These are phyloP conservation scores for Eilema caniola DNA, from an alignment of 2,888 invertebrate species.

Conservation along the genomic window DNA sequence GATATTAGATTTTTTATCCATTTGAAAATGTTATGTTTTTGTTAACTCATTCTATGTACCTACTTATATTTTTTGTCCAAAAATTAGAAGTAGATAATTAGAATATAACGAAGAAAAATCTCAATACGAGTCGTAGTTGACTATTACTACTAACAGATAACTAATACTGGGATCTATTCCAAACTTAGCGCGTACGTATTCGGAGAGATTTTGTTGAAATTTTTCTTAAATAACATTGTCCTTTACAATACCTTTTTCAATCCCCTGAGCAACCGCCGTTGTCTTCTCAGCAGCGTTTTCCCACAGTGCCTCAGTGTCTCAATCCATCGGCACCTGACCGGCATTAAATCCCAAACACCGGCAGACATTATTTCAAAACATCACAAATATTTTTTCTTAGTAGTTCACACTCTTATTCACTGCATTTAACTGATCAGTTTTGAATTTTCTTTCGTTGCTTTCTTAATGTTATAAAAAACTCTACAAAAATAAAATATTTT, in stretches of 20 bases:
- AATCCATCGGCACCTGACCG: slow-evolving; percentile 78
- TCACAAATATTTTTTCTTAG: slow-evolving; percentile 46
- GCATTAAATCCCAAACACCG: slow-evolving; percentile 80
- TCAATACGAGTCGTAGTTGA: background rate
- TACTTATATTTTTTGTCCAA: background rate
- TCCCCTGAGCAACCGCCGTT: slow-evolving; percentile 77
- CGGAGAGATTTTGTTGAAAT: background rate
- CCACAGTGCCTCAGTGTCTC: slow-evolving; percentile 82
- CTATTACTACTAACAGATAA: no score
- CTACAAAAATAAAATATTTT: background rate
- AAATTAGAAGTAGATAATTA: background rate
- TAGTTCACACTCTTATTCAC: slow-evolving; percentile 31
- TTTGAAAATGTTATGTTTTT: background rate
- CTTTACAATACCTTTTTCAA: slow-evolving; percentile 77
- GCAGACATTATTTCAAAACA: slow-evolving; percentile 69
- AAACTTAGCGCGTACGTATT: background rate
- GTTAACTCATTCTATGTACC: background rate
- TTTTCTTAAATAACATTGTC: background rate
- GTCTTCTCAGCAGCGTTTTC: slow-evolving; percentile 80
- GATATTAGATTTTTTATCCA: background rate
- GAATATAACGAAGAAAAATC: background rate
- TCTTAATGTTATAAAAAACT: background rate
- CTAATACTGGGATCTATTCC: background rate
- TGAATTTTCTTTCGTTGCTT: background rate
- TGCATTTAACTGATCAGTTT: slow-evolving; percentile 21